Evolutionary conservation across 2,888 invertebrate species (phyloP), one percentile per base, ranked within the genome.

Genomic region (Himalopsyche japonica): DNA sequence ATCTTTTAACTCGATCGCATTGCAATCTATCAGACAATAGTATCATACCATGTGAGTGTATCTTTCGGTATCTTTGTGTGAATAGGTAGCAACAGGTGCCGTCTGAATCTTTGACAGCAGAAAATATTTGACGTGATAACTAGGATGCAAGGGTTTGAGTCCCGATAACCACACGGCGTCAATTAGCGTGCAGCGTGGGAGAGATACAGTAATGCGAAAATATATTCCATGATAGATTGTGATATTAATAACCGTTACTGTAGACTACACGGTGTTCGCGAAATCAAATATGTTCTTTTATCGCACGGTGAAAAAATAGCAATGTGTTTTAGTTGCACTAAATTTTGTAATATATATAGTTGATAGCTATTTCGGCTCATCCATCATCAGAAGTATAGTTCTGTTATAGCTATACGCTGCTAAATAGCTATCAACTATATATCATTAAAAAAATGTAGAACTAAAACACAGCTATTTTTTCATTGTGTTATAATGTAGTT

Each of bases 181-280:
- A 82, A 83, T 85, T 83, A 78, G 83, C 78, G 64, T 57, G 48
- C 43, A 79, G 78, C 82, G 85, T 85, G 85, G 83, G 85, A 83
- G 82, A 82, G 79, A 82, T 30, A 76, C 47, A 47, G 15, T 34
- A 76, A 76, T 20, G 57, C 48, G 48, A 76, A 83, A 83, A 37
- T 47, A 79, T 82, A 24, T 70, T 70, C 15, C 4, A 43, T 43
- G 43, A 43, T 43, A 20, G 57, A n/a, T 24, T 8, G 24, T 57
- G 57, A 57, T 57, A 57, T 24, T 57, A 57, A 20, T 57, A 57
- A 57, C 57, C 57, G 57, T 57, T n/a, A 20, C 57, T 20, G 7
- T 57, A 57, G n/a, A 57, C 20, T 20, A 57, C 57, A 57, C 6
- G 57, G 57, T 20, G 20, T 20, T 15, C 24, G 10, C 20, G 57